Evolutionary conservation across 2,888 invertebrate genomes (phyloP).

Genomic region (Morpho helenor): DNA sequence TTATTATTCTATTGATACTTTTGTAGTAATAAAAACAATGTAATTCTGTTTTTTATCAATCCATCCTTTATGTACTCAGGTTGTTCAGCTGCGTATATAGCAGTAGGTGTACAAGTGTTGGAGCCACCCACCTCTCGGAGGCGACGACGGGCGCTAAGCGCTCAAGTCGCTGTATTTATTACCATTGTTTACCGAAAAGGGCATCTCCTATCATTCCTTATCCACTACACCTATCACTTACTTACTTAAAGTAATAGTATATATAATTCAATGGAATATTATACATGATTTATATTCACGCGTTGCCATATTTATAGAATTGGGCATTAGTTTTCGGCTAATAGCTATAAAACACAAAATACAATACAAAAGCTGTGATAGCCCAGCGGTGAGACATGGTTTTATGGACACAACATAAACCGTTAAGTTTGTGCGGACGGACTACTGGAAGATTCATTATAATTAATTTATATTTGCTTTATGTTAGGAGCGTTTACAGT

Average conservation of each 20-base stretch:
- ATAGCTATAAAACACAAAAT: too few relatives aligned
- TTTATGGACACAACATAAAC: too few relatives aligned
- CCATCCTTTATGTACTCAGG: not conserved
- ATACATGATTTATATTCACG: too few relatives aligned
- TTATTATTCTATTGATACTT: too few relatives aligned
- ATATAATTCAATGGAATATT: not conserved
- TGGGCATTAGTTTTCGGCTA: too few relatives aligned
- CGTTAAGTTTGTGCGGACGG: too few relatives aligned
- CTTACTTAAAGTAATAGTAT: slow-evolving; percentile 19
- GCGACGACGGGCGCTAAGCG: slow-evolving; percentile 60
- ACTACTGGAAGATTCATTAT: too few relatives aligned
- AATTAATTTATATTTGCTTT: too few relatives aligned
- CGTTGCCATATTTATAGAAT: too few relatives aligned
- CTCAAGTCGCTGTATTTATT: slow-evolving; percentile 73
- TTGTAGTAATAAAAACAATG: not conserved
- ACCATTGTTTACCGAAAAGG: slow-evolving; percentile 75
- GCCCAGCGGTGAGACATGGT: too few relatives aligned
- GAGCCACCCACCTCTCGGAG: slow-evolving; percentile 30
- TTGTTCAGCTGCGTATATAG: not conserved
- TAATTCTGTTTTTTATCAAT: not conserved
- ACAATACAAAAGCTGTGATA: too few relatives aligned
- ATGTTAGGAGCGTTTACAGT: too few relatives aligned
- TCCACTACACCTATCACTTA: slow-evolving; percentile 43
- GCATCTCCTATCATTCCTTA: slow-evolving; percentile 72
- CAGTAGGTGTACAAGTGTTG: slow-evolving; percentile 35